Conservation (phyloP, 2,888 invertebrate genomes). For the Chymomyza fuscimana region DNA sequence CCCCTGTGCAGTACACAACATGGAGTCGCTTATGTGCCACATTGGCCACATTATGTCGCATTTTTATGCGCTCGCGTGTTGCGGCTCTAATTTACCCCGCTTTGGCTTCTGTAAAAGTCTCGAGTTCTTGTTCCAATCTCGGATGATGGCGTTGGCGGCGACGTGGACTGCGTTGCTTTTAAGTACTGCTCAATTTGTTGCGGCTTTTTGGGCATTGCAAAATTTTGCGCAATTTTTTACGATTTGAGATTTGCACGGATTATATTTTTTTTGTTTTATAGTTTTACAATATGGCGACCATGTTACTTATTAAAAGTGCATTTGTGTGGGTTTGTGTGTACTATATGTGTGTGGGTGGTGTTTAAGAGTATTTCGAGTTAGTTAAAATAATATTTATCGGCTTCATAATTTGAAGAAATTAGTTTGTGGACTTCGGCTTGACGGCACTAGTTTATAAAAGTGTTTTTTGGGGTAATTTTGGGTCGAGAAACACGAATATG, state of each 20-base stretch:
- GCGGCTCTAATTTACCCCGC: slow-evolving; percentile 56
- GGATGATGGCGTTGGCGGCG: not conserved
- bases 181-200: slow-evolving; percentile 57
- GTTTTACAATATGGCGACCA: slow-evolving; percentile 70
- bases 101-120: slow-evolving; percentile 18
- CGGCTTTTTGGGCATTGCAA: slow-evolving; percentile 55
- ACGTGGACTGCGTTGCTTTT: not conserved
- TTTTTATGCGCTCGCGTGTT: slow-evolving; percentile 54
- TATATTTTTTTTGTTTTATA: slow-evolving; percentile 58
- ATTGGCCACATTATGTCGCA: slow-evolving; percentile 62
- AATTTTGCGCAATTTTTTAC: slow-evolving; percentile 62
- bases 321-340: slow-evolving; percentile 37
- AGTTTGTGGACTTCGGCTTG: too few relatives aligned
- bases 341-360: not conserved
- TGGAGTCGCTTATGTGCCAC: not conserved
- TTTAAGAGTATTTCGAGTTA: not conserved
- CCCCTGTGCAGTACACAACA: slow-evolving; percentile 1
- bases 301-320: slow-evolving; percentile 53
- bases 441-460: too few relatives aligned
- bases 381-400: not conserved
- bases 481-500: too few relatives aligned
- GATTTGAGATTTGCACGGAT: slow-evolving; percentile 69
- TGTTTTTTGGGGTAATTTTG: too few relatives aligned
- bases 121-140: not conserved
- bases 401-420: too few relatives aligned